Conservation (phyloP, 2,797 vertebrate genomes). For the Halcyon leucocephala region DNA sequence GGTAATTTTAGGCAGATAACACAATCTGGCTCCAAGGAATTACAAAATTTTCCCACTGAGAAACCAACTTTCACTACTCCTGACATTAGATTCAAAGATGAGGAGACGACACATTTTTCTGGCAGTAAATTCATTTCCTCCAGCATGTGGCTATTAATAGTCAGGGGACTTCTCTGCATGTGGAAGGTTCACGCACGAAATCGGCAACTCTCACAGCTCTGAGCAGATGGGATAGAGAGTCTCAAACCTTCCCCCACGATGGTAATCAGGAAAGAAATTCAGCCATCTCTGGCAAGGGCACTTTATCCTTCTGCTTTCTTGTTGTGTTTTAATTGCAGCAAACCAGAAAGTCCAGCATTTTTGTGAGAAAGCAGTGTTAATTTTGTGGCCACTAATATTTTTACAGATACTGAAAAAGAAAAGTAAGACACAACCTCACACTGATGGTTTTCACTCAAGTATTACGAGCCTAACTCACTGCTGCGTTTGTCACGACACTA, state of each 20-base stretch:
- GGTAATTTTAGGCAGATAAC: background rate
- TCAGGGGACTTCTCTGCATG: background rate
- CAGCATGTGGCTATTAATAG: conserved; percentile 19
- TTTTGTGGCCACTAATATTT: background rate
- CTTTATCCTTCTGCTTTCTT: background rate
- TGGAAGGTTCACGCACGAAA: background rate
- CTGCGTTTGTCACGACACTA: background rate
- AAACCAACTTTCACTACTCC: background rate
- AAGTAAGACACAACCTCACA: background rate
- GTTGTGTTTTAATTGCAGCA: background rate
- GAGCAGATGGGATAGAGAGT: conserved; percentile 35
- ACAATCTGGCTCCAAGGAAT: background rate
- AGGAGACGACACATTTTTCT: background rate
- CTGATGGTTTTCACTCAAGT: background rate
- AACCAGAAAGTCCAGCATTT: background rate
- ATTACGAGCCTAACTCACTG: background rate
- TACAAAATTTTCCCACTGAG: background rate
- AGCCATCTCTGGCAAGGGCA: background rate
- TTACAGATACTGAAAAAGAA: background rate
- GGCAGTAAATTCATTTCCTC: background rate
- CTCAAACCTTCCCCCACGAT: background rate
- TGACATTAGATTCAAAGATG: background rate
- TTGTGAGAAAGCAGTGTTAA: background rate
- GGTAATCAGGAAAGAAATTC: background rate
- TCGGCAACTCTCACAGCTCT: background rate